Evolutionary conservation across 2,888 invertebrate species (phyloP), one percentile per base, ranked within the genome.

Genomic region (Ypsolopha scabrella): DNA sequence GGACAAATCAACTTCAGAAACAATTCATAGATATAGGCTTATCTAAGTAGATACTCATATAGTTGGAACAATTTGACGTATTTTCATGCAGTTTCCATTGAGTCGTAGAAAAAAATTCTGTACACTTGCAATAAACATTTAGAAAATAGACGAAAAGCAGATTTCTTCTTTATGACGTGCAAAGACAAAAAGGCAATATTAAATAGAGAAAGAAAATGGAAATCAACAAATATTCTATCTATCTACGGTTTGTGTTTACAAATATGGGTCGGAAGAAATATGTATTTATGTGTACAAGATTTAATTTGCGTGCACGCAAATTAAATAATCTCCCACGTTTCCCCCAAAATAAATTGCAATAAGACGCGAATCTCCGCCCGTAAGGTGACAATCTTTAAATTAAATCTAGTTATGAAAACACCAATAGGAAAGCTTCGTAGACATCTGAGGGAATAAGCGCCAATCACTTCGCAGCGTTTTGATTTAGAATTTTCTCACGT

Each of bases 311-410:
- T 24, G 61, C 61, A 66, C 59, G 66, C 63, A 80, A 85, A 85
- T 82, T 75, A 67, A 76, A 85, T 85, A 77, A 81, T 60, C 62
- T 64, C 71, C 74, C 78, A 47, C 37, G 45, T 37, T 52, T 43
- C 80, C 75, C 67, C 70, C 65, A 66, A 76, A 79, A 75, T 79
- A 81, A 80, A 83, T 85, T 83, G 81, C 78, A 71, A 72, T 75
- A 76, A 77, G 75, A 73, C 71, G 72, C 72, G 69, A 75, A 68
- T 71, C 72, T 67, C 63, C 65, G 65, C 58, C 67, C 64, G 53
- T 67, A 70, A 72, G 75, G 73, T 78, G 79, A 79, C 74, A 81
- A 80, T 83, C 80, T 83, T 81, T 80, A 79, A 80, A 80, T 81
- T 80, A 78, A 72, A 81, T 83, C 78, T 75, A 63, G 65, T 75